Evolutionary conservation across 2,888 invertebrate genomes (phyloP).

Genomic region (Plagodis dolabraria): DNA sequence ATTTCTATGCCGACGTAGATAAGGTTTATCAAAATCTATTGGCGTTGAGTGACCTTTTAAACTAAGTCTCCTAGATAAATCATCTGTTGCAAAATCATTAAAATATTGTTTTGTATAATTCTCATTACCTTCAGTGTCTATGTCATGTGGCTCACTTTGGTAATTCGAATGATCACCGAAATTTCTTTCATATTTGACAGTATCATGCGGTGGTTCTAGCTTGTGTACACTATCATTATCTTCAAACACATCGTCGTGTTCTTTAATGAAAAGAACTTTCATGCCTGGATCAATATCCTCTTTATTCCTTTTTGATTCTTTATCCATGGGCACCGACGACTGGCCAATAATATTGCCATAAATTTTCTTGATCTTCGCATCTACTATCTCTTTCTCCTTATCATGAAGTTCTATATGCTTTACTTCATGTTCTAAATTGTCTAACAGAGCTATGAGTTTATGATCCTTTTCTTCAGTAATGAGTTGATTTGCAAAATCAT

Average conservation of each 20-base stretch:
- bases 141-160: conserved; percentile 9
- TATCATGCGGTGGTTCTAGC: conserved; percentile 11
- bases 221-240: conserved; percentile 7
- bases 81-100: conserved; percentile 18
- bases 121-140: conserved; percentile 17
- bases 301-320: conserved; percentile 8
- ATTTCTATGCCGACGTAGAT: conserved; percentile 2
- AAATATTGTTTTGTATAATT: conserved; percentile 22
- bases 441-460: conserved; percentile 58
- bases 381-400: conserved; percentile 59
- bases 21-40: conserved; percentile 1
- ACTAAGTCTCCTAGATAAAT: conserved; percentile 3
- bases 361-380: conserved; percentile 66
- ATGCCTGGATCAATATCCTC: conserved; percentile 19
- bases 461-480: conserved; percentile 50
- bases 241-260: neutral
- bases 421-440: conserved; percentile 64
- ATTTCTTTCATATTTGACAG: conserved; percentile 25
- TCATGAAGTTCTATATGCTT: conserved; percentile 56
- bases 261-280: neutral
- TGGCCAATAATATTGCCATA: conserved; percentile 56
- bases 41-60: neutral
- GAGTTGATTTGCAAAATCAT: conserved; percentile 22
- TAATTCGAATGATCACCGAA: conserved; percentile 22
- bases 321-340: conserved; percentile 3